Base-by-base conservation (phyloP, 1,140 invertebrate species). In the Cardiocondyla obscurior region DNA sequence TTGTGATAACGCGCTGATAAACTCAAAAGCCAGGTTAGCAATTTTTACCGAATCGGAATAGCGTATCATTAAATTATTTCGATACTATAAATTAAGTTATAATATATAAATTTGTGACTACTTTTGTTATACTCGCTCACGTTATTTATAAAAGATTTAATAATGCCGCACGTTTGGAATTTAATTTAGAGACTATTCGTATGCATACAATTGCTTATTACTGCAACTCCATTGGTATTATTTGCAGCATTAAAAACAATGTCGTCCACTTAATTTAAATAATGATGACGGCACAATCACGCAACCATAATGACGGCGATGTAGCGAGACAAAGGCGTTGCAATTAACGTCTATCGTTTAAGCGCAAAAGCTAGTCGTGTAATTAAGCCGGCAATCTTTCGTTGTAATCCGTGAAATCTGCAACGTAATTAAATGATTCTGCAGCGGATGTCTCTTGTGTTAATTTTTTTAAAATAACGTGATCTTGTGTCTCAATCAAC, bases 271-370 rank as follows among this genome's bases (percentile, higher is more conserved):
- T 46, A 25, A 14, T 62, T 74, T 46, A 74, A 12, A 53, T 55
- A 55, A 72, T 72, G 19, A 72, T 53, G 49, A 16, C 49, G 49
- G 19, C 28, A 72, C 14, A 72, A 55, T 44, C 25, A 58, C 28
- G 42, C 57, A 6, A 42, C 25, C n/a, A 3, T 60, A 62, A 74
- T 60, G 72, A 62, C 22, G 57, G n/a, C 14, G 53, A 76, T 62
- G 19, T 42, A 62, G 25, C 22, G 22, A 55, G 69, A 62, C 57
- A 69, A 79, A 49, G n/a, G 36, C 58, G 42, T 30, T 28, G 76
- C 49, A 79, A 79, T 79, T 79, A 79, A 36, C 22, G 46, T 42
- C 22, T 53, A 46, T 55, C 46, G 16, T 14, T 67, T 77, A 67
- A 58, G 10, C 10, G 30, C 39, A 62, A 64, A 55, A 79, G n/a